Conservation (phyloP, 2,113 vertebrate species). For the Ramphastos sulfuratus region DNA sequence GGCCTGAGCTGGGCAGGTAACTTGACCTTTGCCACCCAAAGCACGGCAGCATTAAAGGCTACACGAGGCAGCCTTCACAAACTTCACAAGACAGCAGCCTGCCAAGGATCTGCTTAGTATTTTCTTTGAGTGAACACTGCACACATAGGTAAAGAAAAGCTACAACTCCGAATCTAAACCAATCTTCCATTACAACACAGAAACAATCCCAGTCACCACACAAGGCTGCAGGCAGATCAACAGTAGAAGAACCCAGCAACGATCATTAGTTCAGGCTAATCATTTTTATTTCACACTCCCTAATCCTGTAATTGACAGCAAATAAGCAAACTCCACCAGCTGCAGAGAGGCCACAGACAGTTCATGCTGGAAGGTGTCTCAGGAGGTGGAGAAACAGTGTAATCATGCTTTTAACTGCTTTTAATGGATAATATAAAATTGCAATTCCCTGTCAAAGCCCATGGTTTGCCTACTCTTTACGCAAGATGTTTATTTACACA, state of each 20-base stretch:
- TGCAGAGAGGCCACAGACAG: not conserved
- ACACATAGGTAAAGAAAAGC: not conserved
- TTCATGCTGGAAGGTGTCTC: not conserved
- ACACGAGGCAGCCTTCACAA: not conserved
- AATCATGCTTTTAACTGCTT: not conserved
- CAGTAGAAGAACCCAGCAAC: not conserved
- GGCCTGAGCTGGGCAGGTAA: not conserved
- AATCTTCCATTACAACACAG: rapidly evolving
- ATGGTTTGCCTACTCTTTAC: not conserved
- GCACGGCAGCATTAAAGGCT: not conserved
- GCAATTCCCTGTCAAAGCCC: not conserved
- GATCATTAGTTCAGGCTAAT: not conserved
- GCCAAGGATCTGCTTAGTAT: not conserved
- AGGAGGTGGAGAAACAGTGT: not conserved
- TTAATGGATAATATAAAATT: not conserved
- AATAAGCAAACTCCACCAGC: not conserved
- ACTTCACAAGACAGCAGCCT: not conserved
- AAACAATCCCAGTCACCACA: rapidly evolving
- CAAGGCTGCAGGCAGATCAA: not conserved
- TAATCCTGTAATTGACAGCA: not conserved
- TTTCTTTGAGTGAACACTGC: not conserved
- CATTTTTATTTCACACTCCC: not conserved
- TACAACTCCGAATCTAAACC: not conserved
- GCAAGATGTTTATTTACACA: not conserved
- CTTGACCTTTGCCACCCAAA: not conserved